Evolutionary conservation across 2,888 invertebrate species (phyloP).

Genomic region (Zaprionus lineosus): DNA sequence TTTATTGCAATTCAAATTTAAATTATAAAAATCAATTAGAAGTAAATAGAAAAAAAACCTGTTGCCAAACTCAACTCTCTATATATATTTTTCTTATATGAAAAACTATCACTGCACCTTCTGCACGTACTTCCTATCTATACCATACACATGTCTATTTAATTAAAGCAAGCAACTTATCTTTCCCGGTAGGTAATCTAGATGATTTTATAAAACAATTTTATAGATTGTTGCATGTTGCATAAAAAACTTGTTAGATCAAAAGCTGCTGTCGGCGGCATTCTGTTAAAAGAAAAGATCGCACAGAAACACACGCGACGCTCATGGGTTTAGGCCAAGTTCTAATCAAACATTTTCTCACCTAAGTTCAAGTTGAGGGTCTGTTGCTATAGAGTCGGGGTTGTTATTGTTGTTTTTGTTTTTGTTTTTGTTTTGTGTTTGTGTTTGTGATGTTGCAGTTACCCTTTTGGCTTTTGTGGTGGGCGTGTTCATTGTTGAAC

Average conservation of each 20-base stretch:
- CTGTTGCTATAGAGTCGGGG: too few species aligned
- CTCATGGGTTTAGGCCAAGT: constrained; percentile 32
- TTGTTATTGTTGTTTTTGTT: constrained; percentile 29
- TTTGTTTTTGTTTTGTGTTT: constrained; percentile 18
- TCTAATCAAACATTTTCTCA: constrained; percentile 79
- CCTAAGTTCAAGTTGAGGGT: constrained; percentile 45
- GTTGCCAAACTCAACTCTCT: too few species aligned
- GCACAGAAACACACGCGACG: constrained; percentile 46
- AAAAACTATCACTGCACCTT: too few species aligned
- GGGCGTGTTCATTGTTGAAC: constrained; percentile 80
- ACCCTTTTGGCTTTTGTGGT: constrained; percentile 51
- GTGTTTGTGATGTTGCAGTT: constrained; percentile 37
- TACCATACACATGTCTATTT: too few species aligned
- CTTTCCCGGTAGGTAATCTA: too few species aligned
- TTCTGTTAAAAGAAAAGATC: not conserved
- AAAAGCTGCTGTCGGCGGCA: constrained; percentile 25
- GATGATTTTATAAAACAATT: too few species aligned
- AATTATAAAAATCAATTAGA: too few species aligned
- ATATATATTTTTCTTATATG: too few species aligned
- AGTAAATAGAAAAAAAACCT: too few species aligned
- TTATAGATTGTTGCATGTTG: constrained; percentile 1
- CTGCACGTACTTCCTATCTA: too few species aligned
- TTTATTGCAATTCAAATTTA: too few species aligned
- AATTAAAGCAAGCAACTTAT: too few species aligned
- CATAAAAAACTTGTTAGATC: constrained; percentile 7